Conservation (phyloP, 2,797 vertebrate genomes). For the Diplodus sargus region DNA sequence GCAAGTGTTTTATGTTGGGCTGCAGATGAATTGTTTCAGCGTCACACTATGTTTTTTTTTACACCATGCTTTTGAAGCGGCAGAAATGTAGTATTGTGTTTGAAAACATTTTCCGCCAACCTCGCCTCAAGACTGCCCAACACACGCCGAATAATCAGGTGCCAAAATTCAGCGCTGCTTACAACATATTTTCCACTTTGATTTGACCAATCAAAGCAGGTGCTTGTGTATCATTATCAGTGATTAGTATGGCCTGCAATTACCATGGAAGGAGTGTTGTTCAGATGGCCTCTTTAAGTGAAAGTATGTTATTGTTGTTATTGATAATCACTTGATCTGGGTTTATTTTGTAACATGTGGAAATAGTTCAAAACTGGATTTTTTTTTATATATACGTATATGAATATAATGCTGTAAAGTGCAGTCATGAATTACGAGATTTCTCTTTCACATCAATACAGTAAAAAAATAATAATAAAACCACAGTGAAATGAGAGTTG, state of each 20-base stretch:
- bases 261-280: slow-evolving; percentile 70
- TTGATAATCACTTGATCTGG: slow-evolving; percentile 78
- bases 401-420: slow-evolving; percentile 84
- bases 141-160: slow-evolving; percentile 46
- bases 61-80: slow-evolving; percentile 34
- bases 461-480: slow-evolving; percentile 76
- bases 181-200: slow-evolving; percentile 34
- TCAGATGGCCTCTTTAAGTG: slow-evolving; percentile 82
- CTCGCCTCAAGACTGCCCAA: slow-evolving; percentile 10
- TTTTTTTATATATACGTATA: slow-evolving; percentile 81
- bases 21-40: slow-evolving; percentile 40
- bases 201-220: slow-evolving; percentile 50
- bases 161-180: slow-evolving; percentile 65
- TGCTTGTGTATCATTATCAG: slow-evolving; percentile 52
- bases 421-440: slow-evolving; percentile 80
- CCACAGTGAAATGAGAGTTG: slow-evolving; percentile 49
- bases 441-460: slow-evolving; percentile 84
- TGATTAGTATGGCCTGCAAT: slow-evolving; percentile 55
- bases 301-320: slow-evolving; percentile 79
- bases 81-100: slow-evolving; percentile 30
- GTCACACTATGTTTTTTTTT: slow-evolving; percentile 30
- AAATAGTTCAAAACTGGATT: slow-evolving; percentile 78
- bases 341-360: slow-evolving; percentile 84
- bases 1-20: slow-evolving; percentile 31
- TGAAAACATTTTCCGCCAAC: slow-evolving; percentile 15